phyloP scores from a whole-genome alignment of 2,797 vertebrate species.

The Gobio occitaniae region DNA sequence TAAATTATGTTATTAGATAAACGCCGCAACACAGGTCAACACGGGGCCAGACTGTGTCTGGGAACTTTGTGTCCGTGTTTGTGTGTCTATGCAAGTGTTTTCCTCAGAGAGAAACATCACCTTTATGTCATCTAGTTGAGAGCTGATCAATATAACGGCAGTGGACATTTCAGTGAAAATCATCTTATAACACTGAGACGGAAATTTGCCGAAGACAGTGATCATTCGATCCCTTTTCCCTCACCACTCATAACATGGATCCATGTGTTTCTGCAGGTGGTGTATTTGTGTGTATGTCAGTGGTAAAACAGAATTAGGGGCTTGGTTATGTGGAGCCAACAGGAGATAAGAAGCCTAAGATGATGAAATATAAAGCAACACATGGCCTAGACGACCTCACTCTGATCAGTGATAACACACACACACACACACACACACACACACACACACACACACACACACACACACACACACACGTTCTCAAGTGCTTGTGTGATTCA shows the following conservation, averaged over 20 bases:
- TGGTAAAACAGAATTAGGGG: slow-evolving; percentile 77
- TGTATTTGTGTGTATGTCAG: slow-evolving; percentile 49
- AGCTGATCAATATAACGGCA: not conserved
- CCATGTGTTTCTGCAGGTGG: slow-evolving; percentile 1
- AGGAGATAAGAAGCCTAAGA: slow-evolving; percentile 77
- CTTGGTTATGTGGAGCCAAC: slow-evolving; percentile 77
- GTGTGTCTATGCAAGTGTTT: slow-evolving; percentile 46
- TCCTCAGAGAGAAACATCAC: slow-evolving; percentile 7
- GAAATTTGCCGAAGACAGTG: not conserved
- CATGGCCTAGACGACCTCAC: slow-evolving; percentile 76
- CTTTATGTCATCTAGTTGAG: not conserved
- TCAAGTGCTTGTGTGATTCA: slow-evolving; percentile 57
- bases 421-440: slow-evolving; percentile 59
- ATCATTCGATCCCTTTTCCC: not conserved
- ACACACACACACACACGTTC: slow-evolving; percentile 52
- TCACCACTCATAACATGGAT: not conserved
- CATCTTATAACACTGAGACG: not conserved
- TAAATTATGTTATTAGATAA: slow-evolving; percentile 64
- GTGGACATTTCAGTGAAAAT: not conserved
- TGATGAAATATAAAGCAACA: slow-evolving; percentile 85
- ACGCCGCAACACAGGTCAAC: slow-evolving; percentile 54
- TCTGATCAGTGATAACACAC: slow-evolving; percentile 78
- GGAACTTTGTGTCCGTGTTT: slow-evolving; percentile 51
- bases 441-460: slow-evolving; percentile 37
- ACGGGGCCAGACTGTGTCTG: slow-evolving; percentile 58